Evolutionary conservation across 2,797 vertebrate species (phyloP).

Genomic region (Poecilia velifera): DNA sequence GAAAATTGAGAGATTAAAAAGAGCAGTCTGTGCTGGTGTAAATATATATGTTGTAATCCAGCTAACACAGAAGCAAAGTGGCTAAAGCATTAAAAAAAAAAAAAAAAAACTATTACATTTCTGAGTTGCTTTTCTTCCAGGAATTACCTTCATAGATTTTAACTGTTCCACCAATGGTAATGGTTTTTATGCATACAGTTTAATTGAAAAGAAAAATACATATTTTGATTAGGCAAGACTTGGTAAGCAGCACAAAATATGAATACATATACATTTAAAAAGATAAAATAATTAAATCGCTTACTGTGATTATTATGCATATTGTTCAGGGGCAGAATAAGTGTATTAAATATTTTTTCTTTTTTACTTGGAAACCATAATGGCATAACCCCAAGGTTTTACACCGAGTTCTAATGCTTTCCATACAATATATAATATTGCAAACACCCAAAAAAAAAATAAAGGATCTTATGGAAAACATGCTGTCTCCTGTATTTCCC

Average conservation of each 20-base stretch:
- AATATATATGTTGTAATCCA: slow-evolving; percentile 23
- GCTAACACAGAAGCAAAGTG: slow-evolving; percentile 15
- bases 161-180: slow-evolving; percentile 48
- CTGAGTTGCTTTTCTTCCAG: slow-evolving; percentile 39
- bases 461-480: slow-evolving; percentile 31
- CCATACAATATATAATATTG: slow-evolving; percentile 65
- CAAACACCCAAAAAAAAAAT: slow-evolving; percentile 62
- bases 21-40: slow-evolving; percentile 29
- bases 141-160: slow-evolving; percentile 40
- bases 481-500: slow-evolving; percentile 27
- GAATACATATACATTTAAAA: slow-evolving; percentile 28
- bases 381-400: slow-evolving; percentile 58
- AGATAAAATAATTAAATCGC: slow-evolving; percentile 68
- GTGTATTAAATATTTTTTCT: slow-evolving; percentile 12
- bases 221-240: slow-evolving; percentile 52
- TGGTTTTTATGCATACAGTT: slow-evolving; percentile 61
- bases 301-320: slow-evolving; percentile 61
- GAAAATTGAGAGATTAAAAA: slow-evolving; percentile 30
- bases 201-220: slow-evolving; percentile 45
- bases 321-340: slow-evolving; percentile 65
- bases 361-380: slow-evolving; percentile 65
- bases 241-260: slow-evolving; percentile 35
- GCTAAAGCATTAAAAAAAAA: slow-evolving; percentile 23
- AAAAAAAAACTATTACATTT: slow-evolving; percentile 9
- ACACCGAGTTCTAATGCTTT: slow-evolving; percentile 61